Base-by-base conservation (phyloP, 2,113 vertebrate species). In the Hippocampus guttulatus region DNA sequence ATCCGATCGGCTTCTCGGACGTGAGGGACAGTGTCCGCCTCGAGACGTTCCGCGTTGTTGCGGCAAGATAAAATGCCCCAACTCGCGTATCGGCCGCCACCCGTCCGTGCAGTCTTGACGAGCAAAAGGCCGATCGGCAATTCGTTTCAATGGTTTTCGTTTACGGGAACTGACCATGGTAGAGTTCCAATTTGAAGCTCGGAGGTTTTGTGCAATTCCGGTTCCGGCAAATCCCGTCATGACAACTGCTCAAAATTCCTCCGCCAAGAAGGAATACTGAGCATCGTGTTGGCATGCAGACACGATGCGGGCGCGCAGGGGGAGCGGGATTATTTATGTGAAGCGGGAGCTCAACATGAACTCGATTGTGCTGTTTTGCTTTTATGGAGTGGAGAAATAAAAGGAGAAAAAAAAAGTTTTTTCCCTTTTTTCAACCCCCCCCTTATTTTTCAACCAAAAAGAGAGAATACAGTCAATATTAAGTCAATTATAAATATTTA, bases 401-500 rank as follows among this genome's bases (percentile, higher is more conserved):
- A 65, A 61, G 3, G 6, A 2, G 21, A 15, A 8, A 38, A 30
- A 84, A 89, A 79, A 79, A 78, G 77, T 69, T 16, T 68, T 62
- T 80, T 14, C 43, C 14, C 74, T 70, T 76, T 64, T 80, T 69
- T 16, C 74, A 68, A 75, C 70, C 66, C 73, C 70, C 82, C 85
- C 80, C 49, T 79, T 52, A 30, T 75, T 84, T 86, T 85, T 84
- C 4, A 88, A 67, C 80, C 81, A 88, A 88, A 88, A 82, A 87
- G 85, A 89, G 81, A 91, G 85, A 91, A 90, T 84, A 75, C 84
- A 87, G 88, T 87, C 84, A 89, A 91, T 91, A 92, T 91, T 90
- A 92, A 92, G 89, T 90, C 90, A 92, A 92, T 92, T 91, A 92
- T 93, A 91, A 93, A 93, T 93, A 92, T 92, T 92, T 92, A 92